These are phyloP conservation scores for Cottus gobio DNA, from an alignment of 2,113 vertebrate species.

Conservation along the genomic window DNA sequence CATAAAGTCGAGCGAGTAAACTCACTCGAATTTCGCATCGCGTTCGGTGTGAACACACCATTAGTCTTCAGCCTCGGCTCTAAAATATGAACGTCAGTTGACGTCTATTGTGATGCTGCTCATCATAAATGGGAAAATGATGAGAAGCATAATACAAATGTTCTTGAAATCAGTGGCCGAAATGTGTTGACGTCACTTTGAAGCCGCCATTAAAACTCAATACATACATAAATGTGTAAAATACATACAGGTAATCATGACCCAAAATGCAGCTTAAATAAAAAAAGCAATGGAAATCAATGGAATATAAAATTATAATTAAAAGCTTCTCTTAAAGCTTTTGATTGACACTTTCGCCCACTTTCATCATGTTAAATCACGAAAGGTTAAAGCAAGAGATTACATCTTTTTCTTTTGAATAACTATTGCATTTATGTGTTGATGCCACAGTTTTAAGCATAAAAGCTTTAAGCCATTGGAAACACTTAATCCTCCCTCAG, in stretches of 20 bases:
- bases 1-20: too few species aligned
- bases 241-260: neutral
- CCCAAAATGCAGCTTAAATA: neutral
- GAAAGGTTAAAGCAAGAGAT: neutral
- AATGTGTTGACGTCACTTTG: conserved; percentile 4
- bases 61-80: neutral
- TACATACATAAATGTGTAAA: neutral
- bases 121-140: neutral
- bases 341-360: neutral
- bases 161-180: neutral
- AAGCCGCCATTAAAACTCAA: neutral
- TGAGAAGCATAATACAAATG: neutral
- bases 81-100: conserved; percentile 9
- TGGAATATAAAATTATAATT: neutral
- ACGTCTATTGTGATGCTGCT: neutral
- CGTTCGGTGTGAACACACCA: too few species aligned
- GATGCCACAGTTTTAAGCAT: neutral
- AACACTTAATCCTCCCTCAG: neutral
- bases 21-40: too few species aligned
- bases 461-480: neutral
- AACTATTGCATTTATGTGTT: too few species aligned
- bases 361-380: neutral
- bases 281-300: neutral
- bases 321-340: neutral
- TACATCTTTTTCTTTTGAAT: neutral